Percentiles rank a stretch among this genome's conserved stretches.
These are phyloP conservation scores for Scleropages formosus DNA, from an alignment of 2,797 vertebrate species.

Conservation along the genomic window DNA sequence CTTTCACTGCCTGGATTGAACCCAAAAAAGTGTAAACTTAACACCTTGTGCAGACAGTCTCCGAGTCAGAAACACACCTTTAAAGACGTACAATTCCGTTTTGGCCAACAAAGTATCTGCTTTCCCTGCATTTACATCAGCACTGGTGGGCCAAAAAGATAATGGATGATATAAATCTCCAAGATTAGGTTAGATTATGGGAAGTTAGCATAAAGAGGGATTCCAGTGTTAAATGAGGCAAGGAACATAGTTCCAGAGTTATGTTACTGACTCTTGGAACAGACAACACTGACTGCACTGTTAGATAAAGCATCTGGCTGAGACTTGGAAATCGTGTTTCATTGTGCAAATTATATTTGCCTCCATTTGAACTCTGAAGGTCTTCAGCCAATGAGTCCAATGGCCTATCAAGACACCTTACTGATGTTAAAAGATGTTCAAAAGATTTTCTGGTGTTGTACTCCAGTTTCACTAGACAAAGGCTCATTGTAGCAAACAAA, in stretches of 20 bases:
- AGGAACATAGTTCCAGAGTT: constrained; percentile 54
- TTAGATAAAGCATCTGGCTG: constrained; percentile 46
- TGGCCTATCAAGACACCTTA: constrained; percentile 26
- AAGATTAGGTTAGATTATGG: constrained; percentile 62
- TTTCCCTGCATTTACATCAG: constrained; percentile 10
- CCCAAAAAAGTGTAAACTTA: constrained; percentile 62
- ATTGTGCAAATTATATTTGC: constrained; percentile 48
- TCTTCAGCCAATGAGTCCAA: constrained; percentile 34
- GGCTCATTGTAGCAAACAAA: constrained; percentile 18
- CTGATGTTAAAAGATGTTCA: constrained; percentile 18
- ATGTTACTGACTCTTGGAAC: constrained; percentile 59
- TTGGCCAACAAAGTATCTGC: background rate
- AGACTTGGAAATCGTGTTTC: constrained; percentile 13
- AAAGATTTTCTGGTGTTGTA: constrained; percentile 31
- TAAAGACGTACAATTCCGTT: background rate
- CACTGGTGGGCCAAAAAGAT: constrained; percentile 14
- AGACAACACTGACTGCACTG: constrained; percentile 52
- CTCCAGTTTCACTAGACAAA: constrained; percentile 39
- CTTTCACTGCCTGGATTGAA: constrained; percentile 86
- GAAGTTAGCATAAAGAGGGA: constrained; percentile 58
- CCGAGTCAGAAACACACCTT: background rate
- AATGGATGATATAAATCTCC: constrained; percentile 42
- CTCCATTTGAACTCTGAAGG: constrained; percentile 56
- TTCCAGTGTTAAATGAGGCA: constrained; percentile 63
- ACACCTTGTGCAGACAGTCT: constrained; percentile 47